Base-by-base conservation (phyloP, 2,113 vertebrate genomes). In the Rhizomys pruinosus region DNA sequence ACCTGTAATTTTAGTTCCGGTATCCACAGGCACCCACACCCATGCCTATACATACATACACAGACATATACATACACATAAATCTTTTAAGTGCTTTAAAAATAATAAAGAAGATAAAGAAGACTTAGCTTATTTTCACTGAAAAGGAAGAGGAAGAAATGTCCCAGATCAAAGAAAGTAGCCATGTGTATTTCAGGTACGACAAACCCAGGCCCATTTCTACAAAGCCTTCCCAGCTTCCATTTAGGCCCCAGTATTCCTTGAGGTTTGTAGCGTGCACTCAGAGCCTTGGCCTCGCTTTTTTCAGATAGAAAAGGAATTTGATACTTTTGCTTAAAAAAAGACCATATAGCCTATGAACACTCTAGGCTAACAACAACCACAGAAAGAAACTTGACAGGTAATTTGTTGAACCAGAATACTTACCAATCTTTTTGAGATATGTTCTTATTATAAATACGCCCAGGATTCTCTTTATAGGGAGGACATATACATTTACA, bases 401-500 rank as follows among this genome's bases (percentile, higher is more conserved):
- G 61, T 66, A 91, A 93, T 64, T 85, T 72, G 61, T 66, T 22
- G 23, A 42, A 72, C 74, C 32, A 94, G 9, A 94, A 92, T 93
- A 98, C 98, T 98, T 98, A 99, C 99, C 99, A 99, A 97, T 99
- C 99, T 97, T 99, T 99, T 94, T 99, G 99, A 32, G 99, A 99
- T 81, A 99, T 98, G 73, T 99, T 99, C 97, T 99, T 99, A 95
- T 99, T 99, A 98, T 99, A 99, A 97, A 99, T 99, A 42, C 98
- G 97, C 4, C 99, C 99, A 0, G 98, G 97, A 20, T 99, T 97
- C 0, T 99, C 99, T 98, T 99, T 99, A 98, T 99, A 99, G 2
- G 99, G 99, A 20, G 99, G 99, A 93, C 99, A 99, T 97, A 99
- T 99, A 96, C 99, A 99, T 97, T 99, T 99, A 98, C 99, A 99